Conservation (phyloP, 2,888 invertebrate species). For the Lymantria dispar region DNA sequence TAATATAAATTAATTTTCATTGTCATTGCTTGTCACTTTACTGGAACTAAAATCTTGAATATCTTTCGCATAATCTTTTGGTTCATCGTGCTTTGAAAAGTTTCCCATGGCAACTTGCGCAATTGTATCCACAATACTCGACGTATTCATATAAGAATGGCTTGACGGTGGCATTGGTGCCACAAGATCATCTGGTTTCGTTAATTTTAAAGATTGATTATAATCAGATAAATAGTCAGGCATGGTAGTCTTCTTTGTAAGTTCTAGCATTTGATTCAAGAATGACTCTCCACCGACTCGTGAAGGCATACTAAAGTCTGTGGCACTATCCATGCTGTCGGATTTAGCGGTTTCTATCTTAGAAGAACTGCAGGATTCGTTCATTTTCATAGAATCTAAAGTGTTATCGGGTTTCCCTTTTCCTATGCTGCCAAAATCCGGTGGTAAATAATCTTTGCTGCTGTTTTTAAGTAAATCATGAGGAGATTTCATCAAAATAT, state of each 20-base stretch:
- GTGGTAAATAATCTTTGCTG: conserved; percentile 75
- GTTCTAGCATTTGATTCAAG: conserved; percentile 78
- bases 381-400: conserved; percentile 63
- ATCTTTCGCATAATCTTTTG: conserved; percentile 66
- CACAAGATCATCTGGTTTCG: conserved; percentile 80
- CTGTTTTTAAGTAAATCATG: conserved; percentile 65
- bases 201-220: conserved; percentile 82
- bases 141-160: conserved; percentile 65
- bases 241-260: conserved; percentile 79
- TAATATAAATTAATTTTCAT: conserved; percentile 40
- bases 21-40: conserved; percentile 53
- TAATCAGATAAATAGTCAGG: conserved; percentile 75
- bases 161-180: conserved; percentile 73
- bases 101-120: conserved; percentile 72
- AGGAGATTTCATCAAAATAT: conserved; percentile 69
- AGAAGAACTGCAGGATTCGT: conserved; percentile 68
- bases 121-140: conserved; percentile 68
- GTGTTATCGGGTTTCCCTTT: conserved; percentile 75
- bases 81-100: conserved; percentile 67
- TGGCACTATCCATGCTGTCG: conserved; percentile 54
- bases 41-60: conserved; percentile 58
- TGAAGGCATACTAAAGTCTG: conserved; percentile 76
- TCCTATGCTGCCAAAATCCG: conserved; percentile 79
- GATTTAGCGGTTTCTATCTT: conserved; percentile 76
- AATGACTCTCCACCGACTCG: conserved; percentile 74